Conservation (phyloP, 2,797 vertebrate genomes). For the Danio kyathit region DNA sequence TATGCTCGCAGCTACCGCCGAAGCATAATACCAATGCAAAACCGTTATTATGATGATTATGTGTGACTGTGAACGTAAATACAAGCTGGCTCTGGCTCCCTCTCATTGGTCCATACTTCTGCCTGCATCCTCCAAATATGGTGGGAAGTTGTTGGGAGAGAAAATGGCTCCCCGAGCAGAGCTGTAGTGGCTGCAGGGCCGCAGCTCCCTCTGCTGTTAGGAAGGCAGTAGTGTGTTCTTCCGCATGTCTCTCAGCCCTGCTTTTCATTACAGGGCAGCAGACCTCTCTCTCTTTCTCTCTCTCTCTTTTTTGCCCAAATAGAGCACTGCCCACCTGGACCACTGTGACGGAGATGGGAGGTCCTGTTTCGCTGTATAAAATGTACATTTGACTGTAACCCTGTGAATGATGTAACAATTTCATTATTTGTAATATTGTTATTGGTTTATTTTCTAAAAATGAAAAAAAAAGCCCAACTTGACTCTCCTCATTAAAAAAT, state of each 20-base stretch:
- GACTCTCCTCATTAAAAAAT: conserved; percentile 85
- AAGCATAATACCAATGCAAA: conserved; percentile 67
- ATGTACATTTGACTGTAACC: conserved; percentile 89
- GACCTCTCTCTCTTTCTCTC: conserved; percentile 23
- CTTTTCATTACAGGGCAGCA: conserved; percentile 38
- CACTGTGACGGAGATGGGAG: conserved; percentile 82
- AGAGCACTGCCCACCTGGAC: conserved; percentile 69
- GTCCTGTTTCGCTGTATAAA: conserved; percentile 84
- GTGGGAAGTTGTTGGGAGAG: conserved; percentile 62
- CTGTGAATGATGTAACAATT: conserved; percentile 91
- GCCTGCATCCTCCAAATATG: conserved; percentile 63
- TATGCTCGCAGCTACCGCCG: conserved; percentile 50
- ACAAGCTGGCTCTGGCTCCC: conserved; percentile 64
- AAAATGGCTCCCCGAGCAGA: conserved; percentile 76
- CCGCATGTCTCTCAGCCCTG: conserved; percentile 42
- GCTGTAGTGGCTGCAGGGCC: conserved; percentile 51
- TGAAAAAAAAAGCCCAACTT: conserved; percentile 80
- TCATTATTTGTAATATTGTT: conserved; percentile 91
- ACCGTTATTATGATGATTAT: conserved; percentile 69
- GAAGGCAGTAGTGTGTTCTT: conserved; percentile 56
- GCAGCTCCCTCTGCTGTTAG: conserved; percentile 73
- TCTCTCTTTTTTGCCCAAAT: not conserved
- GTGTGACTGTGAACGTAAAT: conserved; percentile 69
- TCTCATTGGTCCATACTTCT: conserved; percentile 64
- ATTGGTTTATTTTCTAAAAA: conserved; percentile 90